Base-by-base conservation (phyloP, 2,888 invertebrate species). In the Nematopogon swammerdamellus region DNA sequence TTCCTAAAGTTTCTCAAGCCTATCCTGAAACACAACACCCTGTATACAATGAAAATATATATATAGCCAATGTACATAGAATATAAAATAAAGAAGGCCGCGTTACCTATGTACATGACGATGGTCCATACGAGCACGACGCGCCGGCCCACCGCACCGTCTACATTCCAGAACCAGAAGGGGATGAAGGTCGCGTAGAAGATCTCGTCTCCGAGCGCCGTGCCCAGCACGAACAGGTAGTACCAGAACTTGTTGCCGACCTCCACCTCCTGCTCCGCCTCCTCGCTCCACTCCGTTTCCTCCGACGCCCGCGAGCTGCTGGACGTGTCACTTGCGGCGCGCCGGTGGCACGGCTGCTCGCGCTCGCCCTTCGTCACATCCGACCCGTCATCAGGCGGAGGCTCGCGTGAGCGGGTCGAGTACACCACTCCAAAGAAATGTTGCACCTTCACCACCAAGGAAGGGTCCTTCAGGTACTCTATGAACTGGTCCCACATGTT, bases 141-240 rank as follows among this genome's bases (percentile, higher is more conserved):
- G 67, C 92, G 81, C 57, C 95, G 79, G 14, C 92, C 91, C 2
- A 95, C 90, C 20, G 88, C 89, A 18, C 91, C 90, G 72, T 95
- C 95, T 51, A 95, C 83, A 70, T 95, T 96, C 95, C 95, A 96
- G 64, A 94, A 91, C 89, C 93, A 92, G 68, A 93, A 93, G 1
- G 95, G 93, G 62, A 95, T 94, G 63, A 95, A 94, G n/a, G 86
- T 82, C 1, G 90, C 87, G 70, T 95, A 96, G 69, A 96, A 96
- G 54, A 89, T 81, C 74, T 95, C 95, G 72, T 95, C 94, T 1
- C 95, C 95, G 18, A 96, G 72, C 53, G 89, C 88, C 0, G 95
- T 93, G 17, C 94, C 95, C 63, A 95, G 82, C 18, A 86, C 70
- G 67, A 95, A 95, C 53, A 95, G 63, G 67, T 89, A 91, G 72